Base-by-base conservation (phyloP, 1,140 invertebrate species). In the Ceratosolen fusciceps region DNA sequence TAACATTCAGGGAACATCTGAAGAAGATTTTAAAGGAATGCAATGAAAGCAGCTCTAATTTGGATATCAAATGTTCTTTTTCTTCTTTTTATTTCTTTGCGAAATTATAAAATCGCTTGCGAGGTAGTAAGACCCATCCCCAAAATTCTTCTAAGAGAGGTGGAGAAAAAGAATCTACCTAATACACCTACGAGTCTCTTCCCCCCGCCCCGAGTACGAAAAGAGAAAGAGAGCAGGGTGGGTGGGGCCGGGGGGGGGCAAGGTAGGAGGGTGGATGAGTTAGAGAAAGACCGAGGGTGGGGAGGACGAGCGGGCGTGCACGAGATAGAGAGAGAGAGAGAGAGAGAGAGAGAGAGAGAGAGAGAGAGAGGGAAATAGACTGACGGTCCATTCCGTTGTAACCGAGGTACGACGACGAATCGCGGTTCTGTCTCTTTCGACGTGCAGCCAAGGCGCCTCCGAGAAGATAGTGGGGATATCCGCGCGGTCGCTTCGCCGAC, bases 351-450 rank as follows among this genome's bases (percentile, higher is more conserved):
- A 49, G 65, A 24, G 34, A 16, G 7, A 24, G 37, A 68, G 19
- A 43, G 65, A 68, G 34, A 52, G 68, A 71, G 43, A 29, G n/a
- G 19, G 56, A 74, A 31, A 56, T 2, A 74, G 31, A 14, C 37
- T 58, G 54, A 39, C 72, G 72, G 72, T 34, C 31, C 47, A 60
- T 74, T 74, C 72, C 56, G 72, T 74, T 74, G 37, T 21, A 74
- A 34, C 72, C 56, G 19, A 54, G 47, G 26, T 54, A 47, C n/a
- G 68, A 54, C 43, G 37, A 74, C 54, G 72, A 74, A 74, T 74
- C 34, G 71, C 49, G 10, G 71, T 70, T 70, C 65, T 68, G 39
- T 68, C 39, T 68, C 31, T 71, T 29, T 73, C 31, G 8, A 12
- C 52, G 34, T 34, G 19, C 49, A 52, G 14, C 47, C 12, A 9